phyloP scores from a whole-genome alignment of 2,797 vertebrate species.

The Sphaeramia orbicularis region DNA sequence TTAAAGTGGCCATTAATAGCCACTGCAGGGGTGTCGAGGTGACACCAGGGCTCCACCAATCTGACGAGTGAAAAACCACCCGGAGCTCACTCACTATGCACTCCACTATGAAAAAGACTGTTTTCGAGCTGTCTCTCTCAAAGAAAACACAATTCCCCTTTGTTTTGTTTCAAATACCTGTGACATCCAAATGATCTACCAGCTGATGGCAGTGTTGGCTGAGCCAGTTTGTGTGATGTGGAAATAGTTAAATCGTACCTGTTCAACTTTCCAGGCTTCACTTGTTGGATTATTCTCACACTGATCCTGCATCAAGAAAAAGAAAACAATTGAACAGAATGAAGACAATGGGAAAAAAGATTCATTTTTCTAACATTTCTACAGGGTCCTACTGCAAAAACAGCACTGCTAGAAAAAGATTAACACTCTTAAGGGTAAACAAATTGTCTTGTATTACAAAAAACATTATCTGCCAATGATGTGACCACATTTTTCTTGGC shows the following conservation, averaged over 20 bases:
- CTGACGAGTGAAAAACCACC: conserved; percentile 38
- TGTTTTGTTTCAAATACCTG: conserved; percentile 10
- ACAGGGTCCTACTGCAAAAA: conserved; percentile 3
- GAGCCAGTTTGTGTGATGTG: not conserved
- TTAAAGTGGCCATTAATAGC: conserved; percentile 72
- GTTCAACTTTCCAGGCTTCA: not conserved
- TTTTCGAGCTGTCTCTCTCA: conserved; percentile 13
- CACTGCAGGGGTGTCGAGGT: conserved; percentile 51
- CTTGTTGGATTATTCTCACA: conserved; percentile 1
- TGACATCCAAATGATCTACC: conserved; percentile 31
- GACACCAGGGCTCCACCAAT: conserved; percentile 35
- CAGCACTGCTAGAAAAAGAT: conserved; percentile 10
- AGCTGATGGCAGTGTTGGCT: conserved; percentile 62
- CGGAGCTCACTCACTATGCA: not conserved
- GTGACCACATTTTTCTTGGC: too few relatives aligned
- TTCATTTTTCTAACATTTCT: conserved; percentile 10
- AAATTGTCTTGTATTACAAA: too few relatives aligned
- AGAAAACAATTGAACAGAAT: conserved; percentile 22
- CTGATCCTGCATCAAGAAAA: conserved; percentile 23
- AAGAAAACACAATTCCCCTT: conserved; percentile 22
- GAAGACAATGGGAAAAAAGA: conserved; percentile 1
- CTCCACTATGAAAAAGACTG: not conserved
- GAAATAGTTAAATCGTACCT: not conserved
- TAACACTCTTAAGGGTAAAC: too few relatives aligned
- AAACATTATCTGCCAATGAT: too few relatives aligned